phyloP scores from a whole-genome alignment of 92 coral and sea anemone genomes.

The Palythoa heliodiscus region DNA sequence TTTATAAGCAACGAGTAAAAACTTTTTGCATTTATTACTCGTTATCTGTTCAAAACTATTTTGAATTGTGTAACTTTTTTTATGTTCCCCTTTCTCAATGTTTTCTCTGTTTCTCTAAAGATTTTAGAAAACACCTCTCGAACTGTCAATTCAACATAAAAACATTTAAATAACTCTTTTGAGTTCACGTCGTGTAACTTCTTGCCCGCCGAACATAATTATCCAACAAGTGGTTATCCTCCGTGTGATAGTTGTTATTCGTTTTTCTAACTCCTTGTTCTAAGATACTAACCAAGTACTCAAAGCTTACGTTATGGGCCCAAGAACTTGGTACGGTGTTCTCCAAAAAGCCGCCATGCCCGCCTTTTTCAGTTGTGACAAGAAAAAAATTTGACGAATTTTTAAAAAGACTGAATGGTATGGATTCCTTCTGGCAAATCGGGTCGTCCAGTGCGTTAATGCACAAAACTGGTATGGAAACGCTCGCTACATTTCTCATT shows the following conservation, averaged over 20 bases:
- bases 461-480: conserved; percentile 88
- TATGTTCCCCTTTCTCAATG: not conserved
- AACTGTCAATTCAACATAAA: not conserved
- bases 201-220: conserved; percentile 79
- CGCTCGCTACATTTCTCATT: conserved; percentile 82
- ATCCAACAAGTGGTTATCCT: conserved; percentile 77
- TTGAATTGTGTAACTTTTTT: no score
- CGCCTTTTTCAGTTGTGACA: conserved; percentile 89
- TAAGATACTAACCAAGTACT: conserved; percentile 75
- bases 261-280: conserved; percentile 79
- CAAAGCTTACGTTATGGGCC: conserved; percentile 82
- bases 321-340: conserved; percentile 77
- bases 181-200: conserved; percentile 82
- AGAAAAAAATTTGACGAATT: conserved; percentile 92
- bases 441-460: conserved; percentile 96
- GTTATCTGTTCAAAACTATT: no score
- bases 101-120: not conserved
- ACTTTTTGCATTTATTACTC: no score
- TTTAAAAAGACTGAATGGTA: conserved; percentile 94
- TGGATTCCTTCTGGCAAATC: conserved; percentile 79
- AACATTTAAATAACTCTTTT: not conserved
- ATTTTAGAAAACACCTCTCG: not conserved
- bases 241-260: conserved; percentile 38
- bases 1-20: not conserved
- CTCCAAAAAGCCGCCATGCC: conserved; percentile 96